These are phyloP conservation scores for Drosophila quasianomalipes DNA, from an alignment of 2,888 invertebrate species.

Conservation along the genomic window DNA sequence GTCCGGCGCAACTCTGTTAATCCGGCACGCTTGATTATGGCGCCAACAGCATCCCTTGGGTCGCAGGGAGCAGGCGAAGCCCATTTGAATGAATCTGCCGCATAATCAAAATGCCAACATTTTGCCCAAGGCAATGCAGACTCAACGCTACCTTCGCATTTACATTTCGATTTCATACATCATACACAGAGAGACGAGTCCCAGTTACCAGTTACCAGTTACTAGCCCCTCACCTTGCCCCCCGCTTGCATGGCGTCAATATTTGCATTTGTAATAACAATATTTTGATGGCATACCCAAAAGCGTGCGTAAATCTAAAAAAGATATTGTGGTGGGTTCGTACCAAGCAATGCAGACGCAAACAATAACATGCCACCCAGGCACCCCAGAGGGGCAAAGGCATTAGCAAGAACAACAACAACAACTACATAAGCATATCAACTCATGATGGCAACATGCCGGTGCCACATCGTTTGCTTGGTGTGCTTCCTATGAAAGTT, in stretches of 20 bases:
- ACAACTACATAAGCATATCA: conserved; percentile 20
- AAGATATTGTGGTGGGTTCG: conserved; percentile 50
- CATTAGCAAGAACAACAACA: conserved; percentile 37
- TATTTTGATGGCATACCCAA: conserved; percentile 76
- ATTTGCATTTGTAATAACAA: conserved; percentile 83
- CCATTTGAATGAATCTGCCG: conserved; percentile 52
- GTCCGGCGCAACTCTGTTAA: conserved; percentile 26
- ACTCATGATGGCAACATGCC: conserved; percentile 57
- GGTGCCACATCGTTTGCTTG: conserved; percentile 30
- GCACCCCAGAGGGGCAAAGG: conserved; percentile 7
- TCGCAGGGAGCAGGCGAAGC: conserved; percentile 2
- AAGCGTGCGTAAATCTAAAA: conserved; percentile 77
- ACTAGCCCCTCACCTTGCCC: conserved; percentile 8
- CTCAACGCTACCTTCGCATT: conserved; percentile 16
- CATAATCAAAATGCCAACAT: conserved; percentile 54
- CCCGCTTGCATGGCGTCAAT: conserved; percentile 64
- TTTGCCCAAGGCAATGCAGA: conserved; percentile 37
- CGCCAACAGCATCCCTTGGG: conserved; percentile 33
- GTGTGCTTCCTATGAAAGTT: conserved; percentile 56
- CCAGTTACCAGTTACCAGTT: conserved; percentile 6
- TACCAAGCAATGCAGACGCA: conserved; percentile 55
- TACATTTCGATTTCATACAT: conserved; percentile 24
- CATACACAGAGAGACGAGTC: not conserved
- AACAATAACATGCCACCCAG: conserved; percentile 33
- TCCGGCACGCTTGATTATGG: conserved; percentile 5